phyloP scores from a whole-genome alignment of 2,888 invertebrate species.

The Leptopilina myrica region DNA sequence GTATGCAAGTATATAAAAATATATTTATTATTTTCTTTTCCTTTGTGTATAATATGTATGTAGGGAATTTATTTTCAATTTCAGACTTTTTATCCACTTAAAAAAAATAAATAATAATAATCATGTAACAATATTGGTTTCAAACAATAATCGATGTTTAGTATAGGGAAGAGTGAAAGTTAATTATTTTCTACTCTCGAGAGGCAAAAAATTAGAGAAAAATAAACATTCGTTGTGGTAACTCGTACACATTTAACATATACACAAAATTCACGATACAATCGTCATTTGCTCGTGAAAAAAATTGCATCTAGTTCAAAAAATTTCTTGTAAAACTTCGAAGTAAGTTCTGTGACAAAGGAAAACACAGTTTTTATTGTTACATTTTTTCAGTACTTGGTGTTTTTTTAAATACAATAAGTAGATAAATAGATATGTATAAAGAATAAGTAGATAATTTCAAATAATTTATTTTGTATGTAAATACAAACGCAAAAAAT shows the following conservation, averaged over 20 bases:
- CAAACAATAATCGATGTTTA: constrained; percentile 20
- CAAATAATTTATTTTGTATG: too few species aligned
- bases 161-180: constrained; percentile 12
- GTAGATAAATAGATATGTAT: too few species aligned
- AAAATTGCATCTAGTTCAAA: not conserved
- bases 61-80: constrained; percentile 46
- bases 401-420: too few species aligned
- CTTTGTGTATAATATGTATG: constrained; percentile 33
- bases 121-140: constrained; percentile 24
- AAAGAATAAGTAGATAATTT: too few species aligned
- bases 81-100: constrained; percentile 48
- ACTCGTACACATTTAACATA: constrained; percentile 64
- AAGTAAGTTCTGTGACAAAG: not conserved
- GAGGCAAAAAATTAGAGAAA: constrained; percentile 30
- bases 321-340: not conserved
- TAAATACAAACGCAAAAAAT: too few species aligned
- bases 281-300: not conserved
- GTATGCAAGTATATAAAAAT: constrained; percentile 64
- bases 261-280: constrained; percentile 42
- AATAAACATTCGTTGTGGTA: constrained; percentile 61
- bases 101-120: too few species aligned
- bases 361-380: not conserved
- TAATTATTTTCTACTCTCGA: constrained; percentile 34
- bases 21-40: constrained; percentile 55
- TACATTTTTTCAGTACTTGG: too few species aligned